These are phyloP conservation scores for Patiria pectinifera DNA, from an alignment of 53 echinoderm and acorn worm genomes.

Conservation along the genomic window DNA sequence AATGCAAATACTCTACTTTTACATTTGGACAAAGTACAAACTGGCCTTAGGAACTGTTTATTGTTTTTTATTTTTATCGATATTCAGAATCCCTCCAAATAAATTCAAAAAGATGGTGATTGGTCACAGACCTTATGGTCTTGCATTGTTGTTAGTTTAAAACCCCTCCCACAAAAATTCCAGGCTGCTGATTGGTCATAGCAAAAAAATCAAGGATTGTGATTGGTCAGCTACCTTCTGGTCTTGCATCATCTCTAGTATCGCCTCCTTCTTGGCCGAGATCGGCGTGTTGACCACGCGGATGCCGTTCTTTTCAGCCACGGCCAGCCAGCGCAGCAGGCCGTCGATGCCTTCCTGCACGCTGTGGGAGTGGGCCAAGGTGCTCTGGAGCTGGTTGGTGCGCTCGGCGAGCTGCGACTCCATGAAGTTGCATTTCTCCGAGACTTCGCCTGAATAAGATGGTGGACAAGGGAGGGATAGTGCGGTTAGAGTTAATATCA, in stretches of 20 bases:
- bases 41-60: no score
- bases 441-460: slow-evolving; percentile 77
- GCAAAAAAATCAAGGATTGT: neutral
- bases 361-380: slow-evolving; percentile 90
- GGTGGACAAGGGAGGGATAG: no score
- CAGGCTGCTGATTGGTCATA: no score
- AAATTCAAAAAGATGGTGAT: no score
- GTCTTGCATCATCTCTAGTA: slow-evolving; percentile 92
- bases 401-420: slow-evolving; percentile 90
- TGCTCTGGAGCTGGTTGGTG: slow-evolving; percentile 95
- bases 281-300: slow-evolving; percentile 90
- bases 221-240: slow-evolving; percentile 75
- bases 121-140: slow-evolving; percentile 67
- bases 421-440: slow-evolving; percentile 94
- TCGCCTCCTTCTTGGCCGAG: slow-evolving; percentile 89
- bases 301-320: slow-evolving; percentile 87
- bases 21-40: no score
- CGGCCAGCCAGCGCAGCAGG: slow-evolving; percentile 91
- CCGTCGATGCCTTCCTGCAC: slow-evolving; percentile 92
- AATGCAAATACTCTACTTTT: no score
- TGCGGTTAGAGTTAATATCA: no score
- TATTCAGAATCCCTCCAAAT: no score
- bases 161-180: no score
- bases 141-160: slow-evolving; percentile 62
- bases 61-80: no score